Evolutionary conservation across 2,797 vertebrate species (phyloP), one percentile per base, ranked within the genome.

Genomic region (Darevskia nairensis): DNA sequence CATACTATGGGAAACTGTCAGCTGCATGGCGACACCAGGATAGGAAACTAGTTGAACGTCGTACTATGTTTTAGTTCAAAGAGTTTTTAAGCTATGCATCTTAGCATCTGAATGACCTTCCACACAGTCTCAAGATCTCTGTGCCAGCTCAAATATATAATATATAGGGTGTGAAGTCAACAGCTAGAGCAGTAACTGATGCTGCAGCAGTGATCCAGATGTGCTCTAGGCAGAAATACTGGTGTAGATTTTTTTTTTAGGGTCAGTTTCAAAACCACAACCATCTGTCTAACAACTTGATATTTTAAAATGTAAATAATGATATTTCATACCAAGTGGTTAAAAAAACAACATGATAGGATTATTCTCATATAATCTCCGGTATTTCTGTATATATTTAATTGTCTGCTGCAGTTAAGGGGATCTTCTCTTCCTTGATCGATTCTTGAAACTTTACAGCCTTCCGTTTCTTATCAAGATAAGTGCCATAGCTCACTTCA

Each of bases 381-480:
- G 50, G 61, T 79, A 84, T 32, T 32, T n/a, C 32, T 44, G 25
- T 29, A 39, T 23, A 25, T 69, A 85, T 94, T 91, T 92, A 92
- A 92, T 91, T 46, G 44, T 0, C 0, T 5, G 71, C 71, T 84
- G 0, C 55, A 61, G 68, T 78, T 90, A 77, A 78, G 0, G 59
- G 75, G 41, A 80, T 85, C 61, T 87, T 78, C 6, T 87, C 64
- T 46, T 74, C 41, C 71, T 78, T 68, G 29, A 27, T 50, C 21
- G 29, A n/a, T 44, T 85, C 80, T 0, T 7, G 72, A 15, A 55
- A 50, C 50, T 85, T 88, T 79, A 44, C 39, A 25, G 80, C 27
- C 72, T 85, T 78, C 59, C 32, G 35, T 27, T 92, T 86, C 3
- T 0, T 59, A 66, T 61, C 32, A 50, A 74, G 88, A 46, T 86